Base-by-base conservation (phyloP, 2,888 invertebrate species). In the Tachina lurida region DNA sequence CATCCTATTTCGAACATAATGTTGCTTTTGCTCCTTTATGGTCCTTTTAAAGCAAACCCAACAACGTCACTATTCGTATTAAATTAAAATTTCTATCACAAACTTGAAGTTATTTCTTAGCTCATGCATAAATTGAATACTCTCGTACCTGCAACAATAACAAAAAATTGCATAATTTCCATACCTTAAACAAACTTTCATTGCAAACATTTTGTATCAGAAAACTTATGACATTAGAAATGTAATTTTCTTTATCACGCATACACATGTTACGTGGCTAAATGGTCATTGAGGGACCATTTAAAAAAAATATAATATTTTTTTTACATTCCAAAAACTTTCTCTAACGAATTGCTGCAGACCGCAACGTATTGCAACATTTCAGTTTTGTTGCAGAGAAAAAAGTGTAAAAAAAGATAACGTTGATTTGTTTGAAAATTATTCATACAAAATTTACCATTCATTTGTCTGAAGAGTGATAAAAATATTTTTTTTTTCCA, bases 251-350 rank as follows among this genome's bases (percentile, higher is more conserved):
- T 43, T 80, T 65, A 2, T 12, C 56, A 58, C 58, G 13, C 58
- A 80, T n/a, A 58, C 65, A 65, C 22, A 19, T 73, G 56, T 73
- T 54, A 67, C 56, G 5, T 31, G 49, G 9, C 12, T 12, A 65
- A 80, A 80, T 80, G 80, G 73, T 73, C 80, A 80, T 80, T 58
- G 19, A 19, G 73, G 80, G 65, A 80, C 47, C 63, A 79, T 58
- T 80, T 58, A 49, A 71, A 17, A 49, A 71, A 15, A 15, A 49
- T 22, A 31, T 56, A n/a, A n/a, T n/a, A n/a, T 60, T 62, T 58
- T 58, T 1, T 15, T 31, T 17, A 12, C n/a, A 13, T 62, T 70
- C 17, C 1, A 8, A 78, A 54, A 71, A 62, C 17, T 63, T 71
- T 63, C 45, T 63, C 54, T 79, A 71, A 71, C 52, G 54, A 71